Conservation (phyloP, 37 sponge, comb jelly and placozoan genomes). For the Halichondria panicea region DNA sequence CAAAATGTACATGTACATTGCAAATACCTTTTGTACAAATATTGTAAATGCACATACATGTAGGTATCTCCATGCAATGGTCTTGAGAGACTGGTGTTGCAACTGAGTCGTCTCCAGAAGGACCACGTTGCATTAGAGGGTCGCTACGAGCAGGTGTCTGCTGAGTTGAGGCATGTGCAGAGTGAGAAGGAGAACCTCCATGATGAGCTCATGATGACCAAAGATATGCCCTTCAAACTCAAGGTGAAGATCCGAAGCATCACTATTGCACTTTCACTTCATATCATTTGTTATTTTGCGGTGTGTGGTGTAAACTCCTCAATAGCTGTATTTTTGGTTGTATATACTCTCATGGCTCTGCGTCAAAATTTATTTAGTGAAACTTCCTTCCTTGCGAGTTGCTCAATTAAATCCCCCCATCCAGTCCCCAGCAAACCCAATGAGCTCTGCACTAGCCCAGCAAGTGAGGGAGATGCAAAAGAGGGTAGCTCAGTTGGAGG, state of each 20-base stretch:
- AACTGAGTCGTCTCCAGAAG: constrained; percentile 21
- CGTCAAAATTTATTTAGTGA: no score
- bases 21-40: no score
- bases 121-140: constrained; percentile 17
- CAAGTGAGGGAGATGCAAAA: constrained; percentile 10
- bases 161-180: not conserved
- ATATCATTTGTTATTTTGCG: no score
- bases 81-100: constrained; percentile 31
- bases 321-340: not conserved
- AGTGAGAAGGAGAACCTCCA: constrained; percentile 16
- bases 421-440: not conserved
- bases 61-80: no score
- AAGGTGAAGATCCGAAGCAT: not conserved
- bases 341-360: no score
- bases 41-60: no score
- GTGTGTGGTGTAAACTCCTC: not conserved
- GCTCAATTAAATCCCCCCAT: no score
- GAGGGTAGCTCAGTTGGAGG: constrained; percentile 5
- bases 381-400: no score
- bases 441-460: not conserved
- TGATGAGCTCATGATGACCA: constrained; percentile 19
- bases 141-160: constrained; percentile 11
- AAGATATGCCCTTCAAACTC: not conserved
- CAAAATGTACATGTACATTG: no score
- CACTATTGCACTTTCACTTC: no score